Conservation (phyloP, 2,797 vertebrate genomes). For the Coracias cyanogaster region DNA sequence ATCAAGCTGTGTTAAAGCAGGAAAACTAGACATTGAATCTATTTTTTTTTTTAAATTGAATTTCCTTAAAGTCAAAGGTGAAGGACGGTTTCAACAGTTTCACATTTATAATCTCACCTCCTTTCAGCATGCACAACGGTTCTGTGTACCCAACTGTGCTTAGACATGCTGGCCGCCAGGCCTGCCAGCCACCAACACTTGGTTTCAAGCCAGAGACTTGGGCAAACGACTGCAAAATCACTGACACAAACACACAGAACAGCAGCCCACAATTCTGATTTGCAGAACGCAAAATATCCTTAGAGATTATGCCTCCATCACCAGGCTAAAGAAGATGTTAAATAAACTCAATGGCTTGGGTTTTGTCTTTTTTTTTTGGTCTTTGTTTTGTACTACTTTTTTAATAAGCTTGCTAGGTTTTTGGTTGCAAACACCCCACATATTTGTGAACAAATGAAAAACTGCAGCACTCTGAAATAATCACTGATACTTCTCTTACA, state of each 20-base stretch:
- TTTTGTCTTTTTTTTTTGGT: background rate
- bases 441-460: background rate
- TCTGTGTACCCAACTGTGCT: conserved; percentile 10
- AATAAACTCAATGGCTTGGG: background rate
- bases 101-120: background rate
- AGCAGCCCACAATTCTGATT: background rate
- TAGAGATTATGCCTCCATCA: accelerated
- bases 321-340: background rate
- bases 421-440: background rate
- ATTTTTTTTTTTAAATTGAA: background rate
- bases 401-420: background rate
- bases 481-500: background rate
- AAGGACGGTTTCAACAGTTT: background rate
- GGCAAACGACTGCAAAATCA: conserved; percentile 74
- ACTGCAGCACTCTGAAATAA: background rate
- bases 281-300: background rate
- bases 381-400: background rate
- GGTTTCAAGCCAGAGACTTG: conserved; percentile 64
- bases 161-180: conserved; percentile 66
- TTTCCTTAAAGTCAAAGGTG: background rate
- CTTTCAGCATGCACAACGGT: conserved; percentile 61
- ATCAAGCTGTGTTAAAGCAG: background rate
- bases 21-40: background rate
- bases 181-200: conserved; percentile 73
- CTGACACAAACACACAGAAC: conserved; percentile 64